Evolutionary conservation across 2,113 vertebrate genomes (phyloP).

Genomic region (Triplophysa dalaica): DNA sequence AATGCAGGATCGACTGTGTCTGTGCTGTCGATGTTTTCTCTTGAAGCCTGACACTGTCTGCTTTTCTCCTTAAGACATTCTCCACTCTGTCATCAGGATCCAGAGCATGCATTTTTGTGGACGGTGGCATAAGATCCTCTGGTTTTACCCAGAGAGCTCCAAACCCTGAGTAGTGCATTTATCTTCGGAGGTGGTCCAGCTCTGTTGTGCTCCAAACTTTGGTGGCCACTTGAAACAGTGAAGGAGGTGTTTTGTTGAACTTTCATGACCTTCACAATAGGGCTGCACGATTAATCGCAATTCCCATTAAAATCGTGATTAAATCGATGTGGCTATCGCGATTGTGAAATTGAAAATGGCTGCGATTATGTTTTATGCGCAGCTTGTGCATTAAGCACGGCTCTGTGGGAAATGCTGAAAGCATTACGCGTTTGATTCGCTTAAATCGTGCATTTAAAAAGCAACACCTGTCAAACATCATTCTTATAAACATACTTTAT

Average conservation of each 20-base stretch:
- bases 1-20: constrained; percentile 30
- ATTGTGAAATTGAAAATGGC: too few species aligned
- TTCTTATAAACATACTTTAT: too few species aligned
- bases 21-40: constrained; percentile 42
- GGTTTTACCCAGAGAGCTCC: background rate
- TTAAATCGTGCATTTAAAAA: too few species aligned
- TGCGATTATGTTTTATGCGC: too few species aligned
- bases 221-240: background rate
- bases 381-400: too few species aligned
- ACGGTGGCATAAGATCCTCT: constrained; percentile 52
- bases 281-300: too few species aligned
- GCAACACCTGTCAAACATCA: too few species aligned
- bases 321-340: too few species aligned
- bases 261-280: background rate
- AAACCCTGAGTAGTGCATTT: constrained; percentile 55
- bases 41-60: constrained; percentile 43
- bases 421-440: too few species aligned
- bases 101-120: constrained; percentile 60
- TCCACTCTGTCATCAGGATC: constrained; percentile 59
- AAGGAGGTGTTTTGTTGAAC: constrained; percentile 37
- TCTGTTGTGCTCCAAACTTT: constrained; percentile 48
- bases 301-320: too few species aligned
- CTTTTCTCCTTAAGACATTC: constrained; percentile 47
- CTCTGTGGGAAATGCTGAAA: too few species aligned
- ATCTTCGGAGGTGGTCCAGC: constrained; percentile 65